Evolutionary conservation across 2,888 invertebrate genomes (phyloP).

Genomic region (Fragum whitleyi): DNA sequence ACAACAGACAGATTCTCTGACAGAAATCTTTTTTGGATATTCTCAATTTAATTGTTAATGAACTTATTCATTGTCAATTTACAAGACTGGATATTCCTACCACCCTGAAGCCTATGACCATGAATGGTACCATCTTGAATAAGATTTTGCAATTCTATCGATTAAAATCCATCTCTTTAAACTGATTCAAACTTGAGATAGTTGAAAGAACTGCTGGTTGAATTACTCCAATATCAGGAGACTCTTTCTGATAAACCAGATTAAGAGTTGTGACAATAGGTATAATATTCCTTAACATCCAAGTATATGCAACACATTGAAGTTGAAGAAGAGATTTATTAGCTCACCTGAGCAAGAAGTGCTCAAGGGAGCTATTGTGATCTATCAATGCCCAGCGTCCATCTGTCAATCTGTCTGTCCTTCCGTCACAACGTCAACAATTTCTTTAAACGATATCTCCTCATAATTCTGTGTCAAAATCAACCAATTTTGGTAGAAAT

Average conservation of each 20-base stretch:
- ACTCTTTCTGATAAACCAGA: slow-evolving; percentile 32
- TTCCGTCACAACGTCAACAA: no score
- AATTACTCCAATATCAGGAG: slow-evolving; percentile 28
- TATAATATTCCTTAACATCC: slow-evolving; percentile 36
- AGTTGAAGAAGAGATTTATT: neutral
- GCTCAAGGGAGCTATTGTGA: no score
- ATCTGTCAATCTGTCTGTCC: no score
- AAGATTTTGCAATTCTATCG: slow-evolving; percentile 22
- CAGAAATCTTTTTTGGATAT: slow-evolving; percentile 32
- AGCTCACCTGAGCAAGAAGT: no score
- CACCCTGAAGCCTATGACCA: slow-evolving; percentile 19
- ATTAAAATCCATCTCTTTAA: slow-evolving; percentile 28
- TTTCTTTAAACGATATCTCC: no score
- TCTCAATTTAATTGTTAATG: slow-evolving; percentile 35
- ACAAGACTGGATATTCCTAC: neutral
- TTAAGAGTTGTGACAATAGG: slow-evolving; percentile 30
- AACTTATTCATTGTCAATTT: slow-evolving; percentile 23
- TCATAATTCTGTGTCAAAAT: no score
- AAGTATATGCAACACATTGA: slow-evolving; percentile 21
- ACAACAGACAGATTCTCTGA: slow-evolving; percentile 28
- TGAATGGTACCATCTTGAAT: slow-evolving; percentile 13
- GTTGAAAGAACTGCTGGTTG: neutral
- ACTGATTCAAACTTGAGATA: slow-evolving; percentile 63
- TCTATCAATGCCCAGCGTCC: no score
- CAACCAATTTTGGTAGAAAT: no score